Evolutionary conservation across 2,113 vertebrate genomes (phyloP), one percentile per base, ranked within the genome.

Genomic region (Mellivora capensis): DNA sequence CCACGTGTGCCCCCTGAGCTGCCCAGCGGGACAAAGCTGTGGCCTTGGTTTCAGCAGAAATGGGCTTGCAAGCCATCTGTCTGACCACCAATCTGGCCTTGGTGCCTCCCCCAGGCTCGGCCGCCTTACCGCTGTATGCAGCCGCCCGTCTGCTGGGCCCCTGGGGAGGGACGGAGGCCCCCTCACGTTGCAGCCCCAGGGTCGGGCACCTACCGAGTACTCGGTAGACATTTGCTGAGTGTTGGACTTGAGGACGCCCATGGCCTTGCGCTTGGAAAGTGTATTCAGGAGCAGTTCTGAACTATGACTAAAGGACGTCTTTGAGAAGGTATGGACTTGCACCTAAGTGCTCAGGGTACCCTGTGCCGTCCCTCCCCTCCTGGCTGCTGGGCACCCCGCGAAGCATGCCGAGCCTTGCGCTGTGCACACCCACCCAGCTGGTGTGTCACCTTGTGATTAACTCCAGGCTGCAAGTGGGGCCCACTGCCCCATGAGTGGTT

Each of bases 181-280:
- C 61, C 4, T 79, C 3, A 5, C 10, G 29, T 59, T 12, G 5
- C 1, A 20, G 23, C 9, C 27, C 31, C 25, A 34, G 14, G 34
- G 52, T 49, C 17, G 6, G 69, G 44, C 11, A 0, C 1, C 3
- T 44, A 42, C 67, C 6, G 0, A 3, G 9, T 23, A 18, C 37
- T 39, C 5, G 3, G 4, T 52, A 88, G 31, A 57, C 3, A 1
- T 54, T 21, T 87, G 27, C 44, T 57, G 76, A 83, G 42, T 81
- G 49, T 62, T 34, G 37, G 44, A 17, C 42, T 57, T 4, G 17
- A 31, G 72, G 64, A 44, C 20, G 10, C 25, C 7, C 6, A 21
- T 7, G 59, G 23, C 54, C 34, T 72, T 64, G 37, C 1, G 15
- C 12, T 44, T 82, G 71, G 47, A 64, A 49, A 54, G 20, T 13